Percentiles rank a stretch among this genome's conserved stretches.
Evolutionary conservation across 2,888 invertebrate species (phyloP).

Genomic region (Mactromeris polynyma): DNA sequence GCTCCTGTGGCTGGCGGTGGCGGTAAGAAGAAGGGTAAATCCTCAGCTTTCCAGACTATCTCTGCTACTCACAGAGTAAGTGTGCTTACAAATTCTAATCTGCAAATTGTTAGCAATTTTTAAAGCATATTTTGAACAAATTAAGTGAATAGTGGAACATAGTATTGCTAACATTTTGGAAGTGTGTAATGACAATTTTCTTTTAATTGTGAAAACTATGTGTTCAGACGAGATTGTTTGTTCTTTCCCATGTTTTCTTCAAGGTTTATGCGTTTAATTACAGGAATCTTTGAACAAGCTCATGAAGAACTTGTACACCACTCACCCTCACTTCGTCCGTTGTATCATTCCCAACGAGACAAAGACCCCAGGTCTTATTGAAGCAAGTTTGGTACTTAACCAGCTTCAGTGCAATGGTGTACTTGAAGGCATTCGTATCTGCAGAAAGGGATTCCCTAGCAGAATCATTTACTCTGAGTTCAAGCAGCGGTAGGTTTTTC

Average conservation of each 20-base stretch:
- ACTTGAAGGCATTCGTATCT: constrained; percentile 99
- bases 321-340: constrained; percentile 90
- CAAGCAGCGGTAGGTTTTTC: constrained; percentile 95
- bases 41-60: constrained; percentile 99
- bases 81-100: background rate
- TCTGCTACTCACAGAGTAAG: constrained; percentile 97
- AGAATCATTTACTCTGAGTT: constrained; percentile 99
- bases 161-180: too few relatives aligned
- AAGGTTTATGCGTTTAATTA: background rate
- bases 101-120: too few relatives aligned
- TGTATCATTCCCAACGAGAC: constrained; percentile 98
- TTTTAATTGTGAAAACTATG: background rate
- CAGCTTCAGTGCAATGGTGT: constrained; percentile 99
- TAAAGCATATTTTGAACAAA: too few relatives aligned
- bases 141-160: too few relatives aligned
- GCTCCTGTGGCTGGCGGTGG: constrained; percentile 78
- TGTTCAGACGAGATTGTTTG: background rate
- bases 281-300: constrained; percentile 93
- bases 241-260: background rate
- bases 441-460: constrained; percentile 99
- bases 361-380: constrained; percentile 92
- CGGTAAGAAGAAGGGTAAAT: constrained; percentile 96
- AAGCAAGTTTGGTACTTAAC: constrained; percentile 99
- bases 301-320: constrained; percentile 89
- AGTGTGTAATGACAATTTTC: background rate